Percentiles rank a stretch among this genome's conserved stretches.
These are phyloP conservation scores for Leptinotarsa juncta DNA, from an alignment of 2,888 invertebrate species.

Conservation along the genomic window DNA sequence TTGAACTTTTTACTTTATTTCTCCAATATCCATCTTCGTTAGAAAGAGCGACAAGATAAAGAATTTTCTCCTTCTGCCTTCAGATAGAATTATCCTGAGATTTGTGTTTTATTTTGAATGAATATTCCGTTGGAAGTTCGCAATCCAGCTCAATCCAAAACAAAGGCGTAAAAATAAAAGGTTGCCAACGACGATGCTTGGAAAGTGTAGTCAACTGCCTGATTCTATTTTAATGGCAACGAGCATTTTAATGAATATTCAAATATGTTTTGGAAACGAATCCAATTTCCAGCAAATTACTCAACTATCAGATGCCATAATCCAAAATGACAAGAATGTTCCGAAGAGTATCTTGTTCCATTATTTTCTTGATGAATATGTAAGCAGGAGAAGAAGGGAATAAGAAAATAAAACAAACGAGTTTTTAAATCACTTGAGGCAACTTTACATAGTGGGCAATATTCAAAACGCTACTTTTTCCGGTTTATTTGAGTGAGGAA, in stretches of 20 bases:
- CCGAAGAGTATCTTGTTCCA: constrained; percentile 12
- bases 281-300: constrained; percentile 33
- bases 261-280: constrained; percentile 33
- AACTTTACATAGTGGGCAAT: neutral
- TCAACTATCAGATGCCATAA: constrained; percentile 35
- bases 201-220: constrained; percentile 7
- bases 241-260: constrained; percentile 33
- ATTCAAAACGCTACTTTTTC: neutral
- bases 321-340: constrained; percentile 21
- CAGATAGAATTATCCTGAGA: too few relatives aligned
- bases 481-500: neutral
- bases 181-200: neutral
- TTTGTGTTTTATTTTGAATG: neutral
- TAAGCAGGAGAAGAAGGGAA: constrained; percentile 5
- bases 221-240: constrained; percentile 13
- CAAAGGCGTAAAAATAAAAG: neutral
- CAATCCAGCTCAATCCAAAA: neutral
- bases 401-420: constrained; percentile 1
- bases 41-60: too few relatives aligned
- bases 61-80: too few relatives aligned
- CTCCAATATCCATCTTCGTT: too few relatives aligned
- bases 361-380: constrained; percentile 27
- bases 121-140: neutral
- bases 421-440: neutral
- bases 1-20: too few relatives aligned